Evolutionary conservation across 2,113 vertebrate species (phyloP).

Genomic region (Podilymbus podiceps): DNA sequence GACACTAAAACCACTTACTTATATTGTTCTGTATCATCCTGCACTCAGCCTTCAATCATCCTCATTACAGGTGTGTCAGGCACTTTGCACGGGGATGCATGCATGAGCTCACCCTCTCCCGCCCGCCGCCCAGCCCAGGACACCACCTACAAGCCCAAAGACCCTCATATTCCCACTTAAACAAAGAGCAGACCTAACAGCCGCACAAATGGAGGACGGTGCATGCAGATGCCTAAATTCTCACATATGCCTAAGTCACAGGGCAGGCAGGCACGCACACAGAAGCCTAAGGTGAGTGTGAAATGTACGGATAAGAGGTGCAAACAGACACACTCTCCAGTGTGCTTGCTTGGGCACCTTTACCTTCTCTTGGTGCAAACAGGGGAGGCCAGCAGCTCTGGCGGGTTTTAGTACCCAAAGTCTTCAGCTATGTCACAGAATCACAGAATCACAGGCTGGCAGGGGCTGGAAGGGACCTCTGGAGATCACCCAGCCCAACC

Average conservation of each 20-base stretch:
- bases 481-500: no score
- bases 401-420: neutral
- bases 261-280: no score
- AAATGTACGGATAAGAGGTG: neutral
- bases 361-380: neutral
- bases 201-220: rapidly evolving
- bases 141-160: neutral
- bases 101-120: neutral
- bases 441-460: no score
- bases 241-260: no score
- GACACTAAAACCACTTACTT: slow-evolving; percentile 71
- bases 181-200: neutral
- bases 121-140: neutral
- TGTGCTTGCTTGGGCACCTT: neutral
- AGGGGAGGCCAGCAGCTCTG: neutral
- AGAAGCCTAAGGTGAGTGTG: no score
- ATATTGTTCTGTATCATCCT: slow-evolving; percentile 65
- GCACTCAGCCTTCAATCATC: slow-evolving; percentile 59
- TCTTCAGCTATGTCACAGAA: neutral
- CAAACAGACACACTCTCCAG: no score
- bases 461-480: no score
- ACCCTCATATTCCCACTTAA: neutral
- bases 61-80: slow-evolving; percentile 32
- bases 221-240: no score
- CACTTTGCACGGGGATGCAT: neutral